Base-by-base conservation (phyloP, 2,888 invertebrate genomes). In the Notocelia uddmanniana region DNA sequence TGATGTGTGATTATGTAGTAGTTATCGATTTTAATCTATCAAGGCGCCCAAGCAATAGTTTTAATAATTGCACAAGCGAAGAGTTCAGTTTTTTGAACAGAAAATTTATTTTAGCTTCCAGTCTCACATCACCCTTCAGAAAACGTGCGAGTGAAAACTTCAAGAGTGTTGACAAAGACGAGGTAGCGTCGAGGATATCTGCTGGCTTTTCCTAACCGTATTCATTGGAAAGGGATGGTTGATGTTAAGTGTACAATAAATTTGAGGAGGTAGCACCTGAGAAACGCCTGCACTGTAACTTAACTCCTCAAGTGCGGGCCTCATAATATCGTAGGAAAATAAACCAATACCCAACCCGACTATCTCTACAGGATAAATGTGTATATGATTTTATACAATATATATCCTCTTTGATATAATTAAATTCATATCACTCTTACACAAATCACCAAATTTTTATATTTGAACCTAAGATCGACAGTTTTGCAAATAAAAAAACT, bases 21-120 rank as follows among this genome's bases (percentile, higher is more conserved):
- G 31, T 6, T n/a, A n/a, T n/a, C 45, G n/a, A 2, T 13, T 45
- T n/a, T n/a, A 45, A 45, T n/a, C 45, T n/a, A 45, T 45, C n/a
- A n/a, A 8, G 8, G 15, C 23, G 5, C 23, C 21, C 52, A 15
- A 54, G 6, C 15, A n/a, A n/a, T 8, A 6, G 6, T 45, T 8
- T n/a, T 54, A 54, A 15, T 13, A n/a, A 55, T 55, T 55, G n/a
- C n/a, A 23, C n/a, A 55, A 26, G 26, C 55, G 2, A n/a, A 55
- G 55, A 15, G 55, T 55, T 26, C 26, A 26, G 55, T 55, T 55
- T 55, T 55, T 13, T 15, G 55, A 8, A 31, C 18, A 18, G 34
- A 18, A 19, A 10, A 31, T 57, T 34, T n/a, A n/a, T n/a, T n/a
- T n/a, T 57, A 57, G 18, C 31, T 57, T 34, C 34, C 31, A 18